phyloP scores from a whole-genome alignment of 2,888 invertebrate genomes.

The Rugalucina vietnamica region DNA sequence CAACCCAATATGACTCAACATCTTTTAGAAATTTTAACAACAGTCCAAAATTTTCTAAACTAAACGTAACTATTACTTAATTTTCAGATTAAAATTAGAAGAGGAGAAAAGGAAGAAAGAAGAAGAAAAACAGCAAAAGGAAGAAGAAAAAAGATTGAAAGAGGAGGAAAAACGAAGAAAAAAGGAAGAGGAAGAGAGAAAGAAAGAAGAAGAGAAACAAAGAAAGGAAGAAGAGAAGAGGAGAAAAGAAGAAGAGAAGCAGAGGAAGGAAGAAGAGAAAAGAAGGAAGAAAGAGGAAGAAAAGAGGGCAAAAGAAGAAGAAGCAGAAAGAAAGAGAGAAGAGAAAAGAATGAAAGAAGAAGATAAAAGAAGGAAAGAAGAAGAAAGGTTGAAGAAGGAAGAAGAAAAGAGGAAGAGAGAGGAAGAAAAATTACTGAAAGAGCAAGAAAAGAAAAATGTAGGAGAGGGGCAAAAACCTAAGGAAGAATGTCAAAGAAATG shows the following conservation, averaged over 20 bases:
- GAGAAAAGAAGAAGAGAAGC: conserved; percentile 44
- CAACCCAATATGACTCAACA: too few species aligned
- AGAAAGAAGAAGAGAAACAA: conserved; percentile 47
- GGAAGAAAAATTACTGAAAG: conserved; percentile 40
- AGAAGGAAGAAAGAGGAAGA: conserved; percentile 49
- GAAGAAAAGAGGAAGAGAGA: conserved; percentile 44
- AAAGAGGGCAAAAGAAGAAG: conserved; percentile 39
- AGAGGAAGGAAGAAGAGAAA: conserved; percentile 52
- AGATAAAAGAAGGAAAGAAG: conserved; percentile 27
- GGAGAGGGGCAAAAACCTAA: neutral
- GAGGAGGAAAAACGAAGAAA: conserved; percentile 45
- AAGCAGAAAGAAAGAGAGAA: conserved; percentile 42
- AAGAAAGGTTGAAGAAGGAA: conserved; percentile 54
- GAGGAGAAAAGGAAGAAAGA: conserved; percentile 42
- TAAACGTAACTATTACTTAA: too few species aligned
- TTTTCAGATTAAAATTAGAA: conserved; percentile 41
- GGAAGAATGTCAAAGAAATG: too few species aligned
- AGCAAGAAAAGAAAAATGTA: conserved; percentile 42
- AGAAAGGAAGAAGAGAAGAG: conserved; percentile 43
- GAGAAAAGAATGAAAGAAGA: conserved; percentile 38
- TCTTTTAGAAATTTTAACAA: too few species aligned
- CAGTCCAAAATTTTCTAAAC: too few species aligned
- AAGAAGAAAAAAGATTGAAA: conserved; percentile 48
- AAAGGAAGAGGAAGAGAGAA: conserved; percentile 47
- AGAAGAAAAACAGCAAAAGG: conserved; percentile 38